Evolutionary conservation across 2,797 vertebrate genomes (phyloP).

Genomic region (Silurus aristotelis): DNA sequence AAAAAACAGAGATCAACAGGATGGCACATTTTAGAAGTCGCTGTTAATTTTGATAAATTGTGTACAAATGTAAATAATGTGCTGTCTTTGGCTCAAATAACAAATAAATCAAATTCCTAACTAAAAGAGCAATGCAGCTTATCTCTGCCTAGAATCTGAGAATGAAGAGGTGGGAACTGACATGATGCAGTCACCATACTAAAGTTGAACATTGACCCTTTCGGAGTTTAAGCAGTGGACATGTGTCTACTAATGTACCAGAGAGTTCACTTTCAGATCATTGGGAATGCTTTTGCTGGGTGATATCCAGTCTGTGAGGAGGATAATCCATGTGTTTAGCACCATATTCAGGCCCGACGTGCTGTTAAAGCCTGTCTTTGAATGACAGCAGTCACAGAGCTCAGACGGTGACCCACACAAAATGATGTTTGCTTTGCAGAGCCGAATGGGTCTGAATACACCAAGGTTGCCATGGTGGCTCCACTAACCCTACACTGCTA

Average conservation of each 20-base stretch:
- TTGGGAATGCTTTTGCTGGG: background rate
- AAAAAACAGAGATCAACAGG: background rate
- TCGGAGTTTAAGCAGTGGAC: background rate
- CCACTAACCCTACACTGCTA: constrained; percentile 46
- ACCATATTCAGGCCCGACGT: background rate
- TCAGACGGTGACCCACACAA: constrained; percentile 51
- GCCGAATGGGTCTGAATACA: constrained; percentile 56
- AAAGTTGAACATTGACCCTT: background rate
- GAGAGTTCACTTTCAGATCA: background rate
- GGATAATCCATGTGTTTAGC: constrained; percentile 32
- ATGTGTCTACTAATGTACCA: background rate
- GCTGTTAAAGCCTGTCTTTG: constrained; percentile 42
- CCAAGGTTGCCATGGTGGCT: constrained; percentile 51
- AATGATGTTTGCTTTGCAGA: constrained; percentile 62
- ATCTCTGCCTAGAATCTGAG: background rate
- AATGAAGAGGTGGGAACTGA: background rate
- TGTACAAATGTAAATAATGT: background rate
- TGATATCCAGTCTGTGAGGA: background rate
- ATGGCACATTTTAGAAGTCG: background rate
- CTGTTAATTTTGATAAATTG: background rate
- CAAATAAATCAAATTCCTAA: background rate
- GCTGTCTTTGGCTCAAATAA: background rate
- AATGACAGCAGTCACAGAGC: constrained; percentile 54
- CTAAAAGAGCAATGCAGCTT: background rate
- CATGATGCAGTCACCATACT: background rate